Base-by-base conservation (phyloP, 1,140 invertebrate species). In the Orchestia grillus region DNA sequence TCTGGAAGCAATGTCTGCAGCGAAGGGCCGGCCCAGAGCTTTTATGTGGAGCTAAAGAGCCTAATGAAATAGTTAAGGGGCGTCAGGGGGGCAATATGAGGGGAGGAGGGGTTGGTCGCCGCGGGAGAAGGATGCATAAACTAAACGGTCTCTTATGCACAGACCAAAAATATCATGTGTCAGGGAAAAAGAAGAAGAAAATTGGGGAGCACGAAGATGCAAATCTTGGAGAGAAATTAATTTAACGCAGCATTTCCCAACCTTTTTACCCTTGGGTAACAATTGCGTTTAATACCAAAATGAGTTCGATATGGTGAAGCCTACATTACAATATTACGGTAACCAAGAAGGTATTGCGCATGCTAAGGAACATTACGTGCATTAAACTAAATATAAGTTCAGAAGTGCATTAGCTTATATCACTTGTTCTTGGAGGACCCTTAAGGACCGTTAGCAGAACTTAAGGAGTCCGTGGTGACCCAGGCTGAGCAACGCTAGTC, bases 1-100 rank as follows among this genome's bases (percentile, higher is more conserved):
- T 94, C 92, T 94, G 92, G 92, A 94, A 94, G 92, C 92, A 94
- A 94, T 94, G 92, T 94, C 92, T 94, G 92, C 41, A 44, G 92
- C 44, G 92, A 94, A 94, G 43, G 92, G 44, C 92, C 43, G 44
- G 44, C 43, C 43, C 41, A 40, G 43, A 40, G 43, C 92, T 94
- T 94, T 94, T 94, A 94, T 94, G 92, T 44, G 43, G 44, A 94
- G 92, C 92, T 94, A 94, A 94, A 94, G 92, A 94, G 92, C 92
- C 92, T 94, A 94, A 94, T 94, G 92, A 94, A 94, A 94, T 94
- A 94, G 92, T 94, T 47, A 94, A 47, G 44, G 92, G 44, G 23
- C 8, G 41, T 44, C 6, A 40, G 43, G 92, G 92, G 3, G 11
- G 3, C 0, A 23, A 15, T 8, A 1, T 28, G 62, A 8, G 90